A percentile compares a stretch with the other conserved stretches of the same genome.
Conservation (phyloP, 2,888 invertebrate species). For the Crioceris asparagi region DNA sequence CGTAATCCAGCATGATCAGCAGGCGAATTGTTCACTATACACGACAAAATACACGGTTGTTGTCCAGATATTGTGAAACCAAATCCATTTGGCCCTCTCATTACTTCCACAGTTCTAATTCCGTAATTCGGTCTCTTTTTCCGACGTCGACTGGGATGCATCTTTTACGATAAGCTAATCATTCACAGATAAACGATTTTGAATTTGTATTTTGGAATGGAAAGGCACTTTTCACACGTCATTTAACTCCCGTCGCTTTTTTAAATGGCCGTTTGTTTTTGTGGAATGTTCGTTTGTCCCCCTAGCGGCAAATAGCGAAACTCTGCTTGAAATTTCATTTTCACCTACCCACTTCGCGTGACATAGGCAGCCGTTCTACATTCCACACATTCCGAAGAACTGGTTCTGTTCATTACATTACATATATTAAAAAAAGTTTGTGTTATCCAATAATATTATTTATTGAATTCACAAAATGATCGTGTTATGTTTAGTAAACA, state of each 20-base stretch:
- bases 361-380: slow-evolving; percentile 18
- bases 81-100: slow-evolving; percentile 79
- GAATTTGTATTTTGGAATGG: slow-evolving; percentile 13
- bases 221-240: slow-evolving; percentile 22
- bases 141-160: slow-evolving; percentile 53
- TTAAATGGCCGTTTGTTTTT: slow-evolving; percentile 31
- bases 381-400: slow-evolving; percentile 9
- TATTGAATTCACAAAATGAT: too few species aligned
- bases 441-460: too few species aligned
- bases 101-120: slow-evolving; percentile 73
- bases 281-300: slow-evolving; percentile 22
- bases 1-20: slow-evolving; percentile 84
- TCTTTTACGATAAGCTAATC: slow-evolving; percentile 24
- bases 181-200: slow-evolving; percentile 10
- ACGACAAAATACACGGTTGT: slow-evolving; percentile 89
- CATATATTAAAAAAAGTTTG: too few species aligned
- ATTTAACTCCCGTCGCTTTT: slow-evolving; percentile 26
- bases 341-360: slow-evolving; percentile 10
- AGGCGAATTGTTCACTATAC: slow-evolving; percentile 81
- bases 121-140: slow-evolving; percentile 65
- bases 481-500: too few species aligned
- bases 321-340: slow-evolving; percentile 9
- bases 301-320: slow-evolving; percentile 22
- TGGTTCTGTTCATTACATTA: background rate
- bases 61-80: slow-evolving; percentile 98